phyloP scores from a whole-genome alignment of 2,113 vertebrate genomes.

The Lontra canadensis region DNA sequence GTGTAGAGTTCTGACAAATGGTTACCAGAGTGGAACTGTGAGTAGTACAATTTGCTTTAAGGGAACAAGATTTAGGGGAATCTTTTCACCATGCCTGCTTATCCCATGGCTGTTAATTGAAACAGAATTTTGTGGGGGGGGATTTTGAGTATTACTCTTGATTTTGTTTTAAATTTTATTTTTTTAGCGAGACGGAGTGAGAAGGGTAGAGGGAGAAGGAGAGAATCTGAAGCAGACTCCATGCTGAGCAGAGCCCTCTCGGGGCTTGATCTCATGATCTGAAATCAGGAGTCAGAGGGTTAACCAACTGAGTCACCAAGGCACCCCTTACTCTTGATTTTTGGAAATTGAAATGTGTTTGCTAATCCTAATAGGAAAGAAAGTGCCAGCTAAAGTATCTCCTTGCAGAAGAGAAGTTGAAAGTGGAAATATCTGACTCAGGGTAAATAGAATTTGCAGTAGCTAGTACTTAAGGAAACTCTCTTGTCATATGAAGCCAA shows the following conservation, averaged over 20 bases:
- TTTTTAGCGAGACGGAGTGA: background rate
- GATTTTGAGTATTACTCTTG: background rate
- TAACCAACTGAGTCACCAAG: background rate
- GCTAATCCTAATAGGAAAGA: background rate
- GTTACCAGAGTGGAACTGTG: background rate
- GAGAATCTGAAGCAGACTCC: background rate
- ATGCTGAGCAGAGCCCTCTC: background rate
- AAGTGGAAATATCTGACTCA: constrained; percentile 56
- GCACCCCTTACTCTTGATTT: background rate
- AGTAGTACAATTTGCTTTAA: constrained; percentile 13
- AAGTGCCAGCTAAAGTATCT: background rate
- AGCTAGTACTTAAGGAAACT: constrained; percentile 49
- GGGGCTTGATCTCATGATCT: background rate
- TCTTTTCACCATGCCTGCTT: background rate
- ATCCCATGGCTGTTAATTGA: background rate
- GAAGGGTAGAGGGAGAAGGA: background rate
- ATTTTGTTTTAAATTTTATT: background rate
- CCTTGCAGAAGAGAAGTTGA: constrained; percentile 14
- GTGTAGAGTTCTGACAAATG: background rate
- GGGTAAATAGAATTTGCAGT: constrained; percentile 26
- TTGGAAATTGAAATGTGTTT: constrained; percentile 54
- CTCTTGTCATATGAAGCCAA: constrained; percentile 56
- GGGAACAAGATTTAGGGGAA: background rate
- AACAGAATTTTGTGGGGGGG: background rate
- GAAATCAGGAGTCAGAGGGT: background rate